Evolutionary conservation across 2,888 invertebrate genomes (phyloP).

Genomic region (Neoscelio sp.): DNA sequence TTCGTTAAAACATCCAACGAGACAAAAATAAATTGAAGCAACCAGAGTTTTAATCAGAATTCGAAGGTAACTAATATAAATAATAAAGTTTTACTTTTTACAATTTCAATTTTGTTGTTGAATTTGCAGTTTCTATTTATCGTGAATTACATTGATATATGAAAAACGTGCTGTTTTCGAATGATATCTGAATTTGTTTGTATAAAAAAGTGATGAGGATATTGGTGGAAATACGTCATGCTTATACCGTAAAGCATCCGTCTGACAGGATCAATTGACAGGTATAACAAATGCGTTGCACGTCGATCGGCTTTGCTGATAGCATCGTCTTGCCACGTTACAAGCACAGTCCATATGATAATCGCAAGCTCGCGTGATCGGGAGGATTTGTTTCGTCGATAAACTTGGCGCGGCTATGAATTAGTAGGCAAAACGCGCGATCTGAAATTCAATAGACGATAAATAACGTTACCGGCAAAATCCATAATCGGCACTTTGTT

Average conservation of each 20-base stretch:
- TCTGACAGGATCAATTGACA: slow-evolving; percentile 76
- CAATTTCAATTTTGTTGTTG: too few relatives aligned
- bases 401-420: slow-evolving; percentile 74
- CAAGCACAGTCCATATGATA: slow-evolving; percentile 72
- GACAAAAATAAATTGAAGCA: too few relatives aligned
- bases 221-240: slow-evolving; percentile 34
- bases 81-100: too few relatives aligned
- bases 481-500: slow-evolving; percentile 76
- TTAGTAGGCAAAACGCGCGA: slow-evolving; percentile 75
- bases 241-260: slow-evolving; percentile 45
- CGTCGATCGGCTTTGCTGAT: slow-evolving; percentile 71
- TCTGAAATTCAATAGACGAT: slow-evolving; percentile 79
- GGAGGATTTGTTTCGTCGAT: slow-evolving; percentile 75
- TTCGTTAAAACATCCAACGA: too few relatives aligned
- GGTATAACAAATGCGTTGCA: slow-evolving; percentile 75
- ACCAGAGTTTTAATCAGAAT: neutral
- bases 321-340: slow-evolving; percentile 71
- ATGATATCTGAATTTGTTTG: slow-evolving; percentile 11
- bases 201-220: slow-evolving; percentile 8
- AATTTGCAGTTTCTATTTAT: too few relatives aligned
- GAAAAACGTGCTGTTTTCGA: neutral
- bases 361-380: slow-evolving; percentile 73
- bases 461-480: slow-evolving; percentile 76
- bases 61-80: too few relatives aligned
- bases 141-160: neutral